Percentiles rank a stretch among this genome's conserved stretches.
These are phyloP conservation scores for Passer domesticus DNA, from an alignment of 2,113 vertebrate species.

Conservation along the genomic window DNA sequence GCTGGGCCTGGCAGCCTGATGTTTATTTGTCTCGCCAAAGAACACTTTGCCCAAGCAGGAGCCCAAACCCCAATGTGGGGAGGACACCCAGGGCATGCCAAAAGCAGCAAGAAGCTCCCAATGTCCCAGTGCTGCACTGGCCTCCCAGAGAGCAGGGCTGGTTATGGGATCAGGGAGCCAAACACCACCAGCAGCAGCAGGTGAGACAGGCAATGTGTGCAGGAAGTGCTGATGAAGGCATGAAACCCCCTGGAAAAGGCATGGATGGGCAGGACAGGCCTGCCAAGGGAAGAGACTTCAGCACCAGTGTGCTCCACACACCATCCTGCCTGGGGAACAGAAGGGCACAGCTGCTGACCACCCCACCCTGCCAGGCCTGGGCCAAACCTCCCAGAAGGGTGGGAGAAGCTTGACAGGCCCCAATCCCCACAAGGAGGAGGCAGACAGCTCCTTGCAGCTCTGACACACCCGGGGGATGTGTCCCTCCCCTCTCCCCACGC, in stretches of 20 bases:
- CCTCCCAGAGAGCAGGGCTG: not conserved
- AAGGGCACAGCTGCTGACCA: not conserved
- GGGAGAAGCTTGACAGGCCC: not conserved
- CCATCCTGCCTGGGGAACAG: not conserved
- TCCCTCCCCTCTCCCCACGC: not conserved
- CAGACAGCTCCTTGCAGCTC: not conserved
- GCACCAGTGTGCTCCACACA: not conserved
- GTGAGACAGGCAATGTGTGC: not conserved
- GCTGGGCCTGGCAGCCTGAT: not conserved
- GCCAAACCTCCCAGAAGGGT: not conserved
- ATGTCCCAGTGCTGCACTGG: not conserved
- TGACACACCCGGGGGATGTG: too few species aligned
- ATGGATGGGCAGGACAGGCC: not conserved
- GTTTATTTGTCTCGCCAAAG: constrained; percentile 26
- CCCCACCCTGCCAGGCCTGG: not conserved
- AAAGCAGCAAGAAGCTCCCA: not conserved
- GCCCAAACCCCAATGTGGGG: constrained; percentile 41
- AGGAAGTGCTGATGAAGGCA: not conserved
- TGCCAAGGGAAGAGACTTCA: not conserved
- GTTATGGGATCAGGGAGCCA: not conserved
- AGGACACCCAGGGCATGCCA: not conserved
- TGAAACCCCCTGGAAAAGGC: not conserved
- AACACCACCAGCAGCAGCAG: not conserved
- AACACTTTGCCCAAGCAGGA: not conserved
- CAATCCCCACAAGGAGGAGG: not conserved